phyloP scores from a whole-genome alignment of 2,888 invertebrate species.

The Anodontia alba region DNA sequence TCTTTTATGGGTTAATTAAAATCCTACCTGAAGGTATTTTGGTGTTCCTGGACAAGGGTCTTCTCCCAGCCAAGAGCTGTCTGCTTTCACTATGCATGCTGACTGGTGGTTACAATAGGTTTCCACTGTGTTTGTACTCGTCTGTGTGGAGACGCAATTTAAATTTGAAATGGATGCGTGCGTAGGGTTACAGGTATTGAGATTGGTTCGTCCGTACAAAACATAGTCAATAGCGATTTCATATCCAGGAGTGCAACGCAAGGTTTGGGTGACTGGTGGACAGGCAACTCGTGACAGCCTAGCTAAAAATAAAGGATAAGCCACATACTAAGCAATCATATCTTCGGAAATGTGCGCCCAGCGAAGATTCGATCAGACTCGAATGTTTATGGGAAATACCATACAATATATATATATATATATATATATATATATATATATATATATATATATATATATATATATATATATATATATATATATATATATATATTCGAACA shows the following conservation, averaged over 20 bases:
- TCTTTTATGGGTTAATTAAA: no score
- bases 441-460: no score
- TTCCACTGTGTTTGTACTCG: constrained; percentile 42
- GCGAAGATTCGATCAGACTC: no score
- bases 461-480: no score
- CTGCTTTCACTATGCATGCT: constrained; percentile 42
- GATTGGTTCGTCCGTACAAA: constrained; percentile 49
- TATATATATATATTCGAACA: no score
- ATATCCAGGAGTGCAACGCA: constrained; percentile 50
- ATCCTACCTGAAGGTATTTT: constrained; percentile 62
- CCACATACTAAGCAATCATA: no score
- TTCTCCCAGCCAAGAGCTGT: constrained; percentile 40
- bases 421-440: no score
- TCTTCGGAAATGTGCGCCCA: no score
- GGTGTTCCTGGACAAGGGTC: constrained; percentile 63
- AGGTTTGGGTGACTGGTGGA: constrained; percentile 22
- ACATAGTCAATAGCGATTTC: constrained; percentile 50
- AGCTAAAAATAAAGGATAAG: constrained; percentile 23
- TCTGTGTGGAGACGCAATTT: constrained; percentile 39
- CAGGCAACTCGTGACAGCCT: constrained; percentile 33
- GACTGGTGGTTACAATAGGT: constrained; percentile 50
- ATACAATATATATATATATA: no score
- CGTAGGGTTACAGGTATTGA: constrained; percentile 37
- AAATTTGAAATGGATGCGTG: constrained; percentile 31
- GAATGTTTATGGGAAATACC: no score